Percentiles rank a stretch among this genome's conserved stretches.
These are phyloP conservation scores for Imbricaverruca yamaguchii DNA, from an alignment of 2,888 invertebrate genomes.

Conservation along the genomic window DNA sequence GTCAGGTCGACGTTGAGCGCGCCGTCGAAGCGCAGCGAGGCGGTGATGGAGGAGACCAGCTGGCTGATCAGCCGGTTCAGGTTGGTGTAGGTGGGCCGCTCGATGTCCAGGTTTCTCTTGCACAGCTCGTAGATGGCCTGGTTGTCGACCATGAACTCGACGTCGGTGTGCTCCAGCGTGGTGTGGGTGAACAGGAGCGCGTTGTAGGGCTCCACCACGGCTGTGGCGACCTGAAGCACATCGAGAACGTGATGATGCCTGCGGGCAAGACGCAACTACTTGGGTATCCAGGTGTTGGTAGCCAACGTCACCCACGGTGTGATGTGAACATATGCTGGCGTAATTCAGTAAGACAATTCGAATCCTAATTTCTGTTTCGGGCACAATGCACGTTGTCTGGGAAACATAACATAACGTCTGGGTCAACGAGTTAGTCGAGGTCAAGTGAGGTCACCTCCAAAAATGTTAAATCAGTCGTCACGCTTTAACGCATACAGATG, in stretches of 20 bases:
- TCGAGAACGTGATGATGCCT: neutral
- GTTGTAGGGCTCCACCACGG: conserved; percentile 92
- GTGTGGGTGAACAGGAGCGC: conserved; percentile 84
- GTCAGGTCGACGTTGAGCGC: conserved; percentile 73
- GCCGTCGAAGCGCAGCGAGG: conserved; percentile 45
- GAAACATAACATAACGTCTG: too few species aligned
- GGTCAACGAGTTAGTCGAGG: too few species aligned
- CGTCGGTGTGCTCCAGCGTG: conserved; percentile 85
- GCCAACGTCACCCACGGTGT: too few species aligned
- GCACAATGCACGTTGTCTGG: too few species aligned
- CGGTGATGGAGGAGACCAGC: conserved; percentile 60
- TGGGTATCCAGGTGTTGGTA: too few species aligned
- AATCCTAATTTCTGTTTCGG: too few species aligned
- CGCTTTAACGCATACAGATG: too few species aligned
- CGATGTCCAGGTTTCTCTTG: conserved; percentile 49
- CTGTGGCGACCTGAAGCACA: conserved; percentile 49
- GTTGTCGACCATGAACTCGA: conserved; percentile 95
- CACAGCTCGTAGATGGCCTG: conserved; percentile 63
- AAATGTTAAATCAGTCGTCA: too few species aligned
- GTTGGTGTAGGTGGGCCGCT: conserved; percentile 62
- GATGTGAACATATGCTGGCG: too few species aligned
- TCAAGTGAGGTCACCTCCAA: too few species aligned
- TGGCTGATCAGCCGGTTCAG: conserved; percentile 91
- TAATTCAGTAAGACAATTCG: too few species aligned
- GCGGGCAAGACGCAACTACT: too few species aligned